These are phyloP conservation scores for Campopleginae sp. DNA, from an alignment of 2,888 invertebrate genomes.

Conservation along the genomic window DNA sequence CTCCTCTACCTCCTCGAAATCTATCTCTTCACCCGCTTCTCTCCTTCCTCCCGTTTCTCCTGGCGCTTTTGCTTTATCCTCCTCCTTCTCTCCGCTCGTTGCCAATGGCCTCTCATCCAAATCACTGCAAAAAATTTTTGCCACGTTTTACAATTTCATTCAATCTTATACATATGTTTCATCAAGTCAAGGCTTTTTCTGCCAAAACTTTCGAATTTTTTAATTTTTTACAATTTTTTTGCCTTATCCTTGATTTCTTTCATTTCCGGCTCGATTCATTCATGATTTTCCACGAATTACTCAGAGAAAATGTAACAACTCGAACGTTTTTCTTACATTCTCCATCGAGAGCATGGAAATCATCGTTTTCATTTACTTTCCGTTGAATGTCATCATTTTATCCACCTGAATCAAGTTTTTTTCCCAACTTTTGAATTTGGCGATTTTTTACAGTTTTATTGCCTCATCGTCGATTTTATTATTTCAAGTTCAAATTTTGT, in stretches of 20 bases:
- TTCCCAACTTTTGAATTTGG: neutral
- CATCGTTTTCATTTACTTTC: neutral
- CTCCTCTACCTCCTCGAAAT: conserved; percentile 81
- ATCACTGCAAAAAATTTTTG: conserved; percentile 69
- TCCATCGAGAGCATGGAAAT: neutral
- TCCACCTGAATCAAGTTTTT: neutral
- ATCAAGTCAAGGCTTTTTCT: neutral
- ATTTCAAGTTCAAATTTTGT: too few species aligned
- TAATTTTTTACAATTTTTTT: neutral
- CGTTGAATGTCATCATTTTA: too few species aligned
- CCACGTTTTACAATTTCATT: neutral
- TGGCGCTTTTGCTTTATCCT: conserved; percentile 74
- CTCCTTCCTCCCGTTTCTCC: conserved; percentile 77
- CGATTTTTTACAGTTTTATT: neutral
- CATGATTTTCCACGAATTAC: neutral
- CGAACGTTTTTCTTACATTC: neutral
- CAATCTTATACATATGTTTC: neutral
- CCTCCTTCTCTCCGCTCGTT: conserved; percentile 60
- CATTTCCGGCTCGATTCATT: neutral
- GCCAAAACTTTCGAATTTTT: neutral
- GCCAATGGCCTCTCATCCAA: conserved; percentile 77
- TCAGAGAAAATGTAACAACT: neutral
- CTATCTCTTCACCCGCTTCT: conserved; percentile 75
- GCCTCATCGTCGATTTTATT: neutral
- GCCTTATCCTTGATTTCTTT: neutral